Base-by-base conservation (phyloP, 2,888 invertebrate species). In the Ornithoptera alexandrae region DNA sequence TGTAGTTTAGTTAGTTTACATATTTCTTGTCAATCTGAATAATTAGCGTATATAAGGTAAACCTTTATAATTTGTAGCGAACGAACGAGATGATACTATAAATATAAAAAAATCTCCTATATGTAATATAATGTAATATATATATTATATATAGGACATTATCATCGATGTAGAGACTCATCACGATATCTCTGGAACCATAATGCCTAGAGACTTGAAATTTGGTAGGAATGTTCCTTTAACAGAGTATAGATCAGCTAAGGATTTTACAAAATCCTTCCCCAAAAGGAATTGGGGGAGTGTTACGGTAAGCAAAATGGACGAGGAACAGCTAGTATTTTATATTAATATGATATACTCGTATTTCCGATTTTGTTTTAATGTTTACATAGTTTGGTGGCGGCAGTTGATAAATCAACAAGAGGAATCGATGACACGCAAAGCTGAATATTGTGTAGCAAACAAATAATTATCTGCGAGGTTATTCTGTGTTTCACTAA, bases 401-500 rank as follows among this genome's bases (percentile, higher is more conserved):
- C 10, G 1, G 10, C 10, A 10, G 39, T 39, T 39, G 39, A 39
- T 39, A 39, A 8, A 39, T 10, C 17, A 53, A 53, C n/a, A 53
- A 65, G 36, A 58, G 39, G 39, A 65, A 57, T 58, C 36, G 20
- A 57, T 58, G 53, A 61, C 20, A 62, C 22, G 46, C 50, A 60
- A 66, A 56, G 36, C 67, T 62, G 61, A 56, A 67, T 22, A 58
- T 24, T 22, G 39, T 59, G 56, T 62, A 67, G 56, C 56, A 66
- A 66, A 66, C 60, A 67, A 62, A 62, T 42, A 67, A 57, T 62
- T 62, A 67, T 62, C 61, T 10, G 39, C 39, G 39, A 39, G 39
- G 8, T 39, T 39, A 39, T 39, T 10, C 8, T 39, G 39, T 39
- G 1, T 39, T 39, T 39, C 10, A 1, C 39, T 39, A 39, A 39